Conservation (phyloP, 2,888 invertebrate genomes). For the Bimastos eiseni region DNA sequence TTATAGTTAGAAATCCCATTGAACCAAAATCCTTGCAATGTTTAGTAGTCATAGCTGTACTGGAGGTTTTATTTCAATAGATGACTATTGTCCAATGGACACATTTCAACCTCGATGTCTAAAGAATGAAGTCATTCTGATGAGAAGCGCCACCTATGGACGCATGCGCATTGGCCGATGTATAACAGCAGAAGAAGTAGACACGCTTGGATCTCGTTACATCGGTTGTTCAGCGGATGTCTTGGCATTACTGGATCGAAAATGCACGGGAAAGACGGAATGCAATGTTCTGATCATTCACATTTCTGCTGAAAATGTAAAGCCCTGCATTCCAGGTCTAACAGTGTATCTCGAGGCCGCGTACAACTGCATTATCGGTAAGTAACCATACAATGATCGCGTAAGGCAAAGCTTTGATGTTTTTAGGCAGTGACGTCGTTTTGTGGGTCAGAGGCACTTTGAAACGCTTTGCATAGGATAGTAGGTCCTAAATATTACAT, state of each 20-base stretch:
- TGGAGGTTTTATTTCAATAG: not conserved
- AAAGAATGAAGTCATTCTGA: conserved; percentile 9
- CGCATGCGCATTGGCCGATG: conserved; percentile 25
- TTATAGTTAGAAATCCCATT: too few relatives aligned
- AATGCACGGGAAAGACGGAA: conserved; percentile 28
- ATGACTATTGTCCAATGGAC: not conserved
- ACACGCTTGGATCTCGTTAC: conserved; percentile 7
- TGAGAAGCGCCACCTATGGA: conserved; percentile 20
- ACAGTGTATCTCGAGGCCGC: conserved; percentile 28
- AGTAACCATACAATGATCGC: too few relatives aligned
- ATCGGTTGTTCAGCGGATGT: conserved; percentile 33
- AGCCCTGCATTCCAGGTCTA: conserved; percentile 16
- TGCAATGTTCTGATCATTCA: not conserved
- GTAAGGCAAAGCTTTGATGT: too few relatives aligned
- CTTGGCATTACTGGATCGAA: conserved; percentile 7
- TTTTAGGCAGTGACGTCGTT: too few relatives aligned
- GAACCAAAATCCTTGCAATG: too few relatives aligned
- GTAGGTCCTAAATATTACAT: too few relatives aligned
- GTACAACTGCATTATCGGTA: conserved; percentile 21
- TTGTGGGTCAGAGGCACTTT: too few relatives aligned
- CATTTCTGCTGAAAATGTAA: not conserved
- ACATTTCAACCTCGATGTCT: conserved; percentile 19
- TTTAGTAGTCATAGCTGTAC: not conserved
- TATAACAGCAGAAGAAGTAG: not conserved
- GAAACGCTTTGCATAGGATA: too few relatives aligned